These are phyloP conservation scores for Anastrepha obliqua DNA, from an alignment of 1,140 invertebrate species.

Conservation along the genomic window DNA sequence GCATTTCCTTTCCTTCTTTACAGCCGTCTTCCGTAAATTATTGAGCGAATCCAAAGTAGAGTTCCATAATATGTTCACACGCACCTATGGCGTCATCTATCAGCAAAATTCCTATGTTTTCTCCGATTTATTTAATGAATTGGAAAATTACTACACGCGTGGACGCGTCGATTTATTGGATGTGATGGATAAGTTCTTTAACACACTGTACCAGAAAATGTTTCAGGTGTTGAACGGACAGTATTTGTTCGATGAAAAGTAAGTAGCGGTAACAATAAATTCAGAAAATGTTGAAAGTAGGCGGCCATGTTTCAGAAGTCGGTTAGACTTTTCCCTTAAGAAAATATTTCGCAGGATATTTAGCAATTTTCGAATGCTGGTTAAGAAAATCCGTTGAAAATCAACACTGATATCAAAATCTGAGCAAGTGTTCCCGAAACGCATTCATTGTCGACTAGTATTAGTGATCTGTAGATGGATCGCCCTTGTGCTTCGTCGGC, in stretches of 20 bases:
- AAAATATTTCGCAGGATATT: too few species aligned
- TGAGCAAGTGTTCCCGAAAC: too few species aligned
- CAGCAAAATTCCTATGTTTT: constrained; percentile 95
- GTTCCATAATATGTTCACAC: constrained; percentile 95
- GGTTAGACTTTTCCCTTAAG: too few species aligned
- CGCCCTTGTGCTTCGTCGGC: too few species aligned
- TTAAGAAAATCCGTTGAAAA: too few species aligned
- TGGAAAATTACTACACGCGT: constrained; percentile 91
- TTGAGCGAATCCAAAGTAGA: constrained; percentile 87
- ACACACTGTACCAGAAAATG: constrained; percentile 95
- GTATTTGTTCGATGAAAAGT: constrained; percentile 91
- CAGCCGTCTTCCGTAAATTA: constrained; percentile 92
- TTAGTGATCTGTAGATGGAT: too few species aligned
- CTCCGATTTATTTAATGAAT: constrained; percentile 90
- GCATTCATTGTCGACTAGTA: too few species aligned
- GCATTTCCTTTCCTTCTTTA: constrained; percentile 62
- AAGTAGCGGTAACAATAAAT: constrained; percentile 75
- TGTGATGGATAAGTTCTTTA: constrained; percentile 95
- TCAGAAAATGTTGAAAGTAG: neutral
- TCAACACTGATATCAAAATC: too few species aligned
- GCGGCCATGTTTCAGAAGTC: too few species aligned
- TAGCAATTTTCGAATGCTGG: too few species aligned
- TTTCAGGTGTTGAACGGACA: constrained; percentile 95
- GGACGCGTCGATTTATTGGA: constrained; percentile 88
- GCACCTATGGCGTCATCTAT: constrained; percentile 96